Conservation (phyloP, 2,888 invertebrate species). For the Zaprionus obscuricornis region DNA sequence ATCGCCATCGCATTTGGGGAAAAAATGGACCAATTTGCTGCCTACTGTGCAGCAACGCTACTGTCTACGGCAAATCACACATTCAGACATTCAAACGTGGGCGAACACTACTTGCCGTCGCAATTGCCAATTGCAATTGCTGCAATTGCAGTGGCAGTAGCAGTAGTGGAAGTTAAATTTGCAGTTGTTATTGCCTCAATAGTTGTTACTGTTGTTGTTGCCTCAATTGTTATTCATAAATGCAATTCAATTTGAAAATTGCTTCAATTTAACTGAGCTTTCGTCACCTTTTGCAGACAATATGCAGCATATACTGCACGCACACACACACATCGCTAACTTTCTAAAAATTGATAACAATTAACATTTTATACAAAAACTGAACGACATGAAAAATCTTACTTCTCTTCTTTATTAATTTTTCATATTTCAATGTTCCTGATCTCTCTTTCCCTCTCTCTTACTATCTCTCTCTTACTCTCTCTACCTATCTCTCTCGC, state of each 20-base stretch:
- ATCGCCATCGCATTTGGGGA: conserved; percentile 68
- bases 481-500: too few relatives aligned
- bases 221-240: conserved; percentile 76
- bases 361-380: conserved; percentile 42
- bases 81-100: conserved; percentile 1
- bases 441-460: too few relatives aligned
- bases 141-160: conserved; percentile 22
- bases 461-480: too few relatives aligned
- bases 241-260: conserved; percentile 78
- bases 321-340: background rate
- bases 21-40: conserved; percentile 78
- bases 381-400: too few relatives aligned
- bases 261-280: conserved; percentile 64
- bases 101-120: too few relatives aligned
- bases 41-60: conserved; percentile 65
- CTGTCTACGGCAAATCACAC: conserved; percentile 6
- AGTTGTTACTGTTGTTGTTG: conserved; percentile 62
- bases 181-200: conserved; percentile 50
- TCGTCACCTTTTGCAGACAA: conserved; percentile 57
- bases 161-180: too few relatives aligned
- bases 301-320: background rate
- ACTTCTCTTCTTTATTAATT: background rate
- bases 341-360: conserved; percentile 22
- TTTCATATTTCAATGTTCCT: conserved; percentile 3
- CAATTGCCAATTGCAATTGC: background rate